Base-by-base conservation (phyloP, 1,140 invertebrate species). In the Ostrea edulis region DNA sequence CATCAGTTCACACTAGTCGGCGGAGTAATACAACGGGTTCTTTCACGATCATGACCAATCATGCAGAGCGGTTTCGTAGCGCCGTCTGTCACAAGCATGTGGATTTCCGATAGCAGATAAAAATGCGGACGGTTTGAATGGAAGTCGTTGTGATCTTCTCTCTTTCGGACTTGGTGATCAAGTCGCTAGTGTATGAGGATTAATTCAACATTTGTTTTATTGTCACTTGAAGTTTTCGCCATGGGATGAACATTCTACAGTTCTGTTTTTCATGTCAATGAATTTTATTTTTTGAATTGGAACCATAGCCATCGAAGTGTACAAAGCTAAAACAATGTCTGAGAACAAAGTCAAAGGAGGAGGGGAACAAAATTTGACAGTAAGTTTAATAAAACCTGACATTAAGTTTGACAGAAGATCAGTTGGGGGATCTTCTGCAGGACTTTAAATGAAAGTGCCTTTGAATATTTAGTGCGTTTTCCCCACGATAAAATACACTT, bases 281-380 rank as follows among this genome's bases (percentile, higher is more conserved):
- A 77, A 29, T 77, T 62, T 77, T 77, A 77, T 77, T 77, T n/a
- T 62, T 77, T 77, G 68, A 77, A 14, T 29, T 77, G 68, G 68
- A 77, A 29, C 29, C 29, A 77, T 29, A 77, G 29, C 68, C 68
- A 20, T 62, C 17, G 58, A 62, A 14, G 58, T 62, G 14, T 0
- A 62, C n/a, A 77, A 35, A 35, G 35, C 11, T 29, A 29, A 77
- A 35, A 77, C 68, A 77, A 77, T 83, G 82, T 29, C 82, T 22
- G 82, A 83, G 51, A 83, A 83, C n/a, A 92, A 91, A 82, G 90
- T 87, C 55, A 91, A 91, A 77, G 92, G 92, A 22, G 92, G 92
- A 53, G 92, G 92, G 20, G 92, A 93, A 87, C 92, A 93, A 84
- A 93, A 91, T 58, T 87, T 93, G 0, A 91, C 90, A 90, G 92